Base-by-base conservation (phyloP, 2,888 invertebrate genomes). In the Caenorhabditis imperialis region DNA sequence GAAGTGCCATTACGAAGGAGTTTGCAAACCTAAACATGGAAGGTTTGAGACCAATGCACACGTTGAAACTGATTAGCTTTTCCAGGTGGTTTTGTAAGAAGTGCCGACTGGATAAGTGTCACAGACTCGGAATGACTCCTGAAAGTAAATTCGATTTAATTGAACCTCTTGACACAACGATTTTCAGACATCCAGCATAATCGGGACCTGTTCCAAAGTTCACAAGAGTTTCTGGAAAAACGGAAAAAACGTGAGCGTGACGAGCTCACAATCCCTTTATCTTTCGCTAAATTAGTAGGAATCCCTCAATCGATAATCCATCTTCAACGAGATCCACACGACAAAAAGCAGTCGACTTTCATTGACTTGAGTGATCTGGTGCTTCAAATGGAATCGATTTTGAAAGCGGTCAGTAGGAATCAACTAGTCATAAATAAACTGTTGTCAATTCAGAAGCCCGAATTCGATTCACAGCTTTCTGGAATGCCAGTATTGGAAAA, bases 141-240 rank as follows among this genome's bases (percentile, higher is more conserved):
- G 67, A 67, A 16, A 57, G 67, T 67, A 8, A 55, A 57, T 38
- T n/a, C n/a, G 6, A 27, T 16, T 27, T 7, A 10, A n/a, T n/a
- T 47, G 12, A 35, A 16, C 16, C 40, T 3, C 10, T 14, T 23
- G 18, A n/a, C 10, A 42, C n/a, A 12, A 27, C 8, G 12, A 40
- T n/a, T 16, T 67, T 25, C 42, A 67, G 67, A 67, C 27, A 44
- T 67, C 23, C 67, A 67, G 44, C 57, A 67, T 25, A 51, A 57
- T 20, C 27, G 67, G 18, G 67, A 67, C 27, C 25, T 54, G 25
- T 40, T 50, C 12, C 57, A 44, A 20, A 44, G 44, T 16, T 57
- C 67, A 1, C 51, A 51, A 18, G 20, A 44, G n/a, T 67, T 67
- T 27, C 8, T 44, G 23, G 50, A 51, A 48, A 67, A 57, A 23